Evolutionary conservation across 23 tunicate species (phyloP), one percentile per base, ranked within the genome.

Genomic region (Oikopleura dioica): DNA sequence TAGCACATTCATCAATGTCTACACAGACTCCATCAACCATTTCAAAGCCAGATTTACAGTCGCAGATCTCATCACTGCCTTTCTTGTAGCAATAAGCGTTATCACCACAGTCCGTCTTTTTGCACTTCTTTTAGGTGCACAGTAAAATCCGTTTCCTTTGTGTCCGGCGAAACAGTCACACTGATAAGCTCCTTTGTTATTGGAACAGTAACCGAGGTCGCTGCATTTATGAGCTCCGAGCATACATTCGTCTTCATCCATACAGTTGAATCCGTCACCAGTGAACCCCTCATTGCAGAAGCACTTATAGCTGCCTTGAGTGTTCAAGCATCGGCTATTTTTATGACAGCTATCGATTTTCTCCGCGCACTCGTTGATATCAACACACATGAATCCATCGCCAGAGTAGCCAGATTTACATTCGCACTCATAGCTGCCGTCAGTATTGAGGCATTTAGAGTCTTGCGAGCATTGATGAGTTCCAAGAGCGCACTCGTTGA

Each of bases 201-300:
- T 63, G 16, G 4, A 4, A 28, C 72, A 63, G 33, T 16, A 12
- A 21, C 30, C 72, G 26, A 12, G 30, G 4, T 28, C 30, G 26
- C 33, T 28, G 33, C 72, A 63, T 16, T 24, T 2, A 28, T 63
- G 4, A 2, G 33, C 26, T 23, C 33, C 33, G 16, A 63, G 2
- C 33, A 2, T 28, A 58, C 87, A 84, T 80, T 84, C 87, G 36
- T 84, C 67, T 0, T 76, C 76, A 82, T 84, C 87, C 69, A 37
- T 0, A 63, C 72, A 63, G 4, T 63, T 29, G 31, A 21, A 36
- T 55, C 86, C 86, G 67, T 75, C 79, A 1, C 86, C 86, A 26
- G 32, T 21, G 67, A 58, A 82, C 36, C 81, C 85, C 9, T 35
- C 24, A 35, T 35, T 31, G 58, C 85, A 82, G 16, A 26, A 31